phyloP scores from a whole-genome alignment of 1,140 invertebrate species.

The Scaptomyza montana region DNA sequence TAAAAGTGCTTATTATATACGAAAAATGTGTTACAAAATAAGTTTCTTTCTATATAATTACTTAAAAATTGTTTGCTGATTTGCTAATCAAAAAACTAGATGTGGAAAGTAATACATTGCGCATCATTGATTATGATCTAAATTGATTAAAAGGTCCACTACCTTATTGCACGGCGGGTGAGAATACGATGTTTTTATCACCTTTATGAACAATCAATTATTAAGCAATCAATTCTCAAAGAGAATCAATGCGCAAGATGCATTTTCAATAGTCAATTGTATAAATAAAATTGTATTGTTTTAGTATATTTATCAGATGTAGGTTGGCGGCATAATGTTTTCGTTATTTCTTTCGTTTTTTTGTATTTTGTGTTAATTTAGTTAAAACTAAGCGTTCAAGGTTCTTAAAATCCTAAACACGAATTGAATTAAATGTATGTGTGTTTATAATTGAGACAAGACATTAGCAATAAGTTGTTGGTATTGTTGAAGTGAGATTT shows the following conservation, averaged over 20 bases:
- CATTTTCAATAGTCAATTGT: slow-evolving; percentile 46
- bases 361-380: slow-evolving; percentile 56
- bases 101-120: slow-evolving; percentile 53
- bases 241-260: slow-evolving; percentile 28
- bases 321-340: background rate
- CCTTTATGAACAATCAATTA: slow-evolving; percentile 12
- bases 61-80: slow-evolving; percentile 45
- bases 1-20: slow-evolving; percentile 62
- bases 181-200: background rate
- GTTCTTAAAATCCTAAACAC: slow-evolving; percentile 76
- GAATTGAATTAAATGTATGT: slow-evolving; percentile 67
- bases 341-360: slow-evolving; percentile 1
- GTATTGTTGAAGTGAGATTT: slow-evolving; percentile 35
- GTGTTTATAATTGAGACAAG: slow-evolving; percentile 56
- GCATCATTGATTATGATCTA: slow-evolving; percentile 31
- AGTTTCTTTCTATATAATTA: slow-evolving; percentile 64
- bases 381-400: slow-evolving; percentile 79
- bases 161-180: slow-evolving; percentile 13
- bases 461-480: slow-evolving; percentile 62
- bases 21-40: slow-evolving; percentile 71
- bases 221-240: slow-evolving; percentile 18
- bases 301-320: slow-evolving; percentile 62
- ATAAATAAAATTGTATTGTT: slow-evolving; percentile 64
- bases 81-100: slow-evolving; percentile 26
- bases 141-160: slow-evolving; percentile 47